These are phyloP conservation scores for Metopia argyrocephala DNA, from an alignment of 2,888 invertebrate species.

Conservation along the genomic window DNA sequence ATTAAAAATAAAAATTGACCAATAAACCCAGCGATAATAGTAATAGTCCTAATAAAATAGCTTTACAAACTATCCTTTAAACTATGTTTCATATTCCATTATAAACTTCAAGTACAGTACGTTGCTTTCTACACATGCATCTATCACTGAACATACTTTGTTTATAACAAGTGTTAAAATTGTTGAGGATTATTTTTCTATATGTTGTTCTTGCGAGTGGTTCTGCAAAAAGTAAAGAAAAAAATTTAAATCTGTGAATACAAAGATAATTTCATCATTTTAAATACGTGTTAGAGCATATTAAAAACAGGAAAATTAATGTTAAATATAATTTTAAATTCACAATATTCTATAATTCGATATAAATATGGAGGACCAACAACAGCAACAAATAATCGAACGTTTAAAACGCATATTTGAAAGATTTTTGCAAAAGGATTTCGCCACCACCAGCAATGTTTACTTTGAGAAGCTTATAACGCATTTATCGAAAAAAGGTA, in stretches of 20 bases:
- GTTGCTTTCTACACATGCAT: neutral
- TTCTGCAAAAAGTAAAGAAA: neutral
- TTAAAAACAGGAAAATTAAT: slow-evolving; percentile 19
- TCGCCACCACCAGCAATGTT: slow-evolving; percentile 79
- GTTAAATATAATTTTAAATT: neutral
- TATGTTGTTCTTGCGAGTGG: neutral
- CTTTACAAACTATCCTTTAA: neutral
- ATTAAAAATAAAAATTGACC: too few species aligned
- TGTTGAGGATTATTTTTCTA: neutral
- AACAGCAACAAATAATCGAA: slow-evolving; percentile 67
- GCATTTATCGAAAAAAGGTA: slow-evolving; percentile 80
- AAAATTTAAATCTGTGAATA: neutral
- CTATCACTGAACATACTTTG: neutral
- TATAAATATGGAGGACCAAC: slow-evolving; percentile 62
- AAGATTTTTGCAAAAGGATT: slow-evolving; percentile 72
- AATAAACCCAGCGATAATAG: too few species aligned
- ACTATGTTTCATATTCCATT: neutral
- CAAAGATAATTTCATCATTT: neutral
- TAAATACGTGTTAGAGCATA: neutral
- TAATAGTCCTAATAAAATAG: too few species aligned
- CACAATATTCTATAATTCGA: neutral
- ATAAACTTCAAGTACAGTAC: neutral
- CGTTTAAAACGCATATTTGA: slow-evolving; percentile 72
- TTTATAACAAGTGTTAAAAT: neutral
- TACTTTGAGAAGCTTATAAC: slow-evolving; percentile 83